A percentile compares a stretch with the other conserved stretches of the same genome.
These are phyloP conservation scores for Megathymus violae DNA, from an alignment of 1,140 invertebrate species.

Conservation along the genomic window DNA sequence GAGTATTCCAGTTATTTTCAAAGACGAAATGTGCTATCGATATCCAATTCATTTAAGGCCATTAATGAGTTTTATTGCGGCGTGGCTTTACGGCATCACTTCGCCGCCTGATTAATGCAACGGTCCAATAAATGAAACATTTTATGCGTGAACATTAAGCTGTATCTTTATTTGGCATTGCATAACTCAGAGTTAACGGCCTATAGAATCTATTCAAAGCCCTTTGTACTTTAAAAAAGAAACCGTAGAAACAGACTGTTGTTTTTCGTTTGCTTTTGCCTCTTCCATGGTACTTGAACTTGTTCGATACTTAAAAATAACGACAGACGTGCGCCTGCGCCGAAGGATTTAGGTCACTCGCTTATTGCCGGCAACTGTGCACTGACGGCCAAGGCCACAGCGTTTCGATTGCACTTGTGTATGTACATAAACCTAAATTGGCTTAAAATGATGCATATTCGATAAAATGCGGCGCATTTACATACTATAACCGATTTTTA, in stretches of 20 bases:
- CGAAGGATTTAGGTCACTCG: conserved; percentile 71
- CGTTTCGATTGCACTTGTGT: conserved; percentile 28
- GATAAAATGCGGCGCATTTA: too few relatives aligned
- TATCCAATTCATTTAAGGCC: conserved; percentile 71
- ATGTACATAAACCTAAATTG: conserved; percentile 7
- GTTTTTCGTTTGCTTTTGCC: conserved; percentile 27
- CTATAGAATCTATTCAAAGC: conserved; percentile 30
- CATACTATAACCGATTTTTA: too few relatives aligned
- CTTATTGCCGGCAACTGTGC: conserved; percentile 61
- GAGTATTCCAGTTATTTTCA: conserved; percentile 65
- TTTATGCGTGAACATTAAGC: conserved; percentile 30
- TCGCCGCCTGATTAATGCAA: conserved; percentile 64
- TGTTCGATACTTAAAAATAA: conserved; percentile 68
- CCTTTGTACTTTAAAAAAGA: conserved; percentile 33
- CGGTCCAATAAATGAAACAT: conserved; percentile 49
- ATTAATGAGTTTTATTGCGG: conserved; percentile 73
- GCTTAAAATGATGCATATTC: not conserved
- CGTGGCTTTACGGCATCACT: conserved; percentile 59
- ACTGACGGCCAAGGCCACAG: conserved; percentile 62
- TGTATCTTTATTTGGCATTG: conserved; percentile 34
- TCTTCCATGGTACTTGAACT: conserved; percentile 53
- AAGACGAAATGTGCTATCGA: conserved; percentile 67
- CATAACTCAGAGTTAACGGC: conserved; percentile 28
- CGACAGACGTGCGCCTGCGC: conserved; percentile 41
- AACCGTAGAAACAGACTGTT: conserved; percentile 7